These are phyloP conservation scores for Nemotelus nigrinus DNA, from an alignment of 2,888 invertebrate species.

Conservation along the genomic window DNA sequence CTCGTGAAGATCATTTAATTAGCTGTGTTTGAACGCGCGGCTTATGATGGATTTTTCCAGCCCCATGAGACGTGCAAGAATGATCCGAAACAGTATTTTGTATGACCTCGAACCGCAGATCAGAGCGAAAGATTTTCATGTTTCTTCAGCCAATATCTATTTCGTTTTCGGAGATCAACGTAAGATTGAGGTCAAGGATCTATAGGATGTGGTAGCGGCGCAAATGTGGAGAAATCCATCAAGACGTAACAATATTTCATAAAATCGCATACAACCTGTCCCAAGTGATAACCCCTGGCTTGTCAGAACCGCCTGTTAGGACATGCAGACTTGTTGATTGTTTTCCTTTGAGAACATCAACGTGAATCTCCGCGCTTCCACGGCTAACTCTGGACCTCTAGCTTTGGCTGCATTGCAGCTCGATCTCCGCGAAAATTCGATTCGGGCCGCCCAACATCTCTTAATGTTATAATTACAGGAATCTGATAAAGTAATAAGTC, in stretches of 20 bases:
- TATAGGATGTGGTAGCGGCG: no score
- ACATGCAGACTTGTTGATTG: constrained; percentile 25
- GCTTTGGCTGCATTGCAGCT: not conserved
- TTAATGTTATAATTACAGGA: constrained; percentile 50
- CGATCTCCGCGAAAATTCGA: not conserved
- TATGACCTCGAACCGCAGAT: no score
- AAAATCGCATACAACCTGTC: no score
- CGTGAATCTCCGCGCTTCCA: constrained; percentile 19
- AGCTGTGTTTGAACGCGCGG: constrained; percentile 21
- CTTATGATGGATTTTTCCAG: not conserved
- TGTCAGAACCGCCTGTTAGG: not conserved
- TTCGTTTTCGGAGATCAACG: no score
- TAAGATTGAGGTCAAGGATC: no score
- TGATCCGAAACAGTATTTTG: no score
- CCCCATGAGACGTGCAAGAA: no score
- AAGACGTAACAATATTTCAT: no score
- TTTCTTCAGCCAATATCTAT: no score
- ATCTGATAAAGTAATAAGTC: constrained; percentile 51
- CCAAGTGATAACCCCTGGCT: no score
- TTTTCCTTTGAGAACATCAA: constrained; percentile 24
- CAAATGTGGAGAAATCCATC: no score
- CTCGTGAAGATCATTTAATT: constrained; percentile 39
- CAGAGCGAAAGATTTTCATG: no score
- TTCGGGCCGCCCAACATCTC: constrained; percentile 11
- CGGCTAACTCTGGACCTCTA: not conserved